Base-by-base conservation (phyloP, 64 coral and sea anemone species). In the Trachythela sp. region DNA sequence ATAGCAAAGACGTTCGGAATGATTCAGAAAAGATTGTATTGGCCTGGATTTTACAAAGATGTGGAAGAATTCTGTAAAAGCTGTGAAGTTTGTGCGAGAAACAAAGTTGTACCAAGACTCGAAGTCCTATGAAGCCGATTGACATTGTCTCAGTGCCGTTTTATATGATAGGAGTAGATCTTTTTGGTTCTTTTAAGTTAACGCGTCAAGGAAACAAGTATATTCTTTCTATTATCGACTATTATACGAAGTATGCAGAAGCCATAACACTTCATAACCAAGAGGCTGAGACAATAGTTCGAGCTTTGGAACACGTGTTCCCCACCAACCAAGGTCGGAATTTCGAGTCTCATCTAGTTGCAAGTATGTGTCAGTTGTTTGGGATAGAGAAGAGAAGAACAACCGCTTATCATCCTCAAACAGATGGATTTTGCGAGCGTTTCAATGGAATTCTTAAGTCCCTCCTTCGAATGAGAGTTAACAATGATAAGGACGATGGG, bases 131-230 rank as follows among this genome's bases (percentile, higher is more conserved):
- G 59, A 31, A 22, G 30, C 18, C 18, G 20, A 22, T 68, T 31
- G 20, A n/a, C 20, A 22, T 31, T 22, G 30, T 68, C 20, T 14
- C 59, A 4, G 70, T 89, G 15, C 64, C 70, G 22, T 80, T 89
- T 13, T 48, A 89, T 35, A 72, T 58, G 26, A 6, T 77, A 11
- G 68, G 36, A 3, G 49, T 89, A 1, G 70, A 89, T n/a, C 43
- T 33, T n/a, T 22, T 89, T 18, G 87, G 87, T n/a, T 58, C 87
- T 17, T 41, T 89, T 31, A 54, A 34, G 37, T 32, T 48, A 32
- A 75, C 87, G 20, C 52, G 33, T 33, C 70, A 20, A 36, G 88
- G 88, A 24, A 89, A 89, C 72, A 39, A 70, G 22, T 84, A 89
- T 34, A 83, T 89, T 15, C 38, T 89, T 3, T 54, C 75, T 26